Evolutionary conservation across 2,113 vertebrate species (phyloP), one percentile per base, ranked within the genome.

Genomic region (Promerops cafer): DNA sequence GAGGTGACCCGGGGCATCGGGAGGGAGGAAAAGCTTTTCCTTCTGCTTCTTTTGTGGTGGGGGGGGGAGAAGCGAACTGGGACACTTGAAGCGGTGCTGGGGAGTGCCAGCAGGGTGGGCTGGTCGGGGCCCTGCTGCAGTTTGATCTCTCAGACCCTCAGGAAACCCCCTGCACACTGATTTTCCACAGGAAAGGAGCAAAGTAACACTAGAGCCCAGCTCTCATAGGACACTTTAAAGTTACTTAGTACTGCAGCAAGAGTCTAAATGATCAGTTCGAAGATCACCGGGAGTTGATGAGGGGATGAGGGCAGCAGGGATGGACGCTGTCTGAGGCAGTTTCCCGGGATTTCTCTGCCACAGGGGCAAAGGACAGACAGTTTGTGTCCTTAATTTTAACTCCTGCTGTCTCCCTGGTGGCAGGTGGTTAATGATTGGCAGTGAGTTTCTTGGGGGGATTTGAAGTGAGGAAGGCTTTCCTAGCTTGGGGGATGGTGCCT

Each of bases 251-350:
- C 10, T 54, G 17, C 47, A 86, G 31, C 54, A 27, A 9, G 7
- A 13, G 17, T 31, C 15, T 18, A 1, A 26, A 4, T 3, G 15
- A 20, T 71, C 39, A 2, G 4, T 18, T 24, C 20, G 37, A 7
- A 18, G 44, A 0, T 71, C 17, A 0, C 47, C 3, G 10, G 61
- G 22, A 23, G 95, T 2, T 4, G 33, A 6, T 6, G 76, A 31
- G 66, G 70, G 30, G 59, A 13, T 23, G 82, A 65, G 40, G 3
- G 1, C 54, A 31, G 60, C 7, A 2, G 33, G 77, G 35, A 5
- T 45, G 72, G 77, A 11, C 0, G 0, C 31, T 19, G 7, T 5
- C 31, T 2, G 0, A 42, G 10, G 27, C 4, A 5, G 9, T 18
- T 87, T 93, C 89, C 86, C 54, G 42, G 90, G 75, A 57, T 44